phyloP scores from a whole-genome alignment of 53 echinoderm and acorn worm species.

The Astropecten irregularis region DNA sequence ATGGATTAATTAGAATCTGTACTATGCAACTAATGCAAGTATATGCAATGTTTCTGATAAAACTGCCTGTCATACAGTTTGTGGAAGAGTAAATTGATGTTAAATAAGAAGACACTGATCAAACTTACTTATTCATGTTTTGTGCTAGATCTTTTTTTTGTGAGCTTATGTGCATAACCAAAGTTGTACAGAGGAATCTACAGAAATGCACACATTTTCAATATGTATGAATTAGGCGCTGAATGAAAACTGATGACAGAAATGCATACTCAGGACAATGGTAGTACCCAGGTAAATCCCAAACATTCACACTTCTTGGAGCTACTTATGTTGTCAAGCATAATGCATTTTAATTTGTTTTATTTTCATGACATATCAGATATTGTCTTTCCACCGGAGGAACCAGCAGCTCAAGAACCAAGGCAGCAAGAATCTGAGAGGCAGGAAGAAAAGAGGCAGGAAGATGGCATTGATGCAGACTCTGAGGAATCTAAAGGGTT shows the following conservation, averaged over 20 bases:
- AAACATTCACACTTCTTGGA: neutral
- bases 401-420: neutral
- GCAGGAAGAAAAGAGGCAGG: neutral
- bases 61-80: neutral
- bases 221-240: too few species aligned
- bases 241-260: too few species aligned
- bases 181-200: too few species aligned
- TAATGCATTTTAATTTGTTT: neutral
- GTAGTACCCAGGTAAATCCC: neutral
- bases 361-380: neutral
- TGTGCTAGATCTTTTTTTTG: too few species aligned
- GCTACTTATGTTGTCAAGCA: neutral
- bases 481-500: neutral
- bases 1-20: neutral
- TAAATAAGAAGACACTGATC: too few species aligned
- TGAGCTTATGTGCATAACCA: neutral
- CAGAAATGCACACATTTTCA: too few species aligned
- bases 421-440: constrained; percentile 4
- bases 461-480: constrained; percentile 6
- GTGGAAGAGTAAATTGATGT: too few species aligned
- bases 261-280: neutral
- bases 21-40: neutral
- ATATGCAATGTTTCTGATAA: neutral
- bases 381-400: constrained; percentile 17
- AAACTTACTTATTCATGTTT: too few species aligned